Conservation (phyloP, 2,888 invertebrate genomes). For the Abrostola triplasia region DNA sequence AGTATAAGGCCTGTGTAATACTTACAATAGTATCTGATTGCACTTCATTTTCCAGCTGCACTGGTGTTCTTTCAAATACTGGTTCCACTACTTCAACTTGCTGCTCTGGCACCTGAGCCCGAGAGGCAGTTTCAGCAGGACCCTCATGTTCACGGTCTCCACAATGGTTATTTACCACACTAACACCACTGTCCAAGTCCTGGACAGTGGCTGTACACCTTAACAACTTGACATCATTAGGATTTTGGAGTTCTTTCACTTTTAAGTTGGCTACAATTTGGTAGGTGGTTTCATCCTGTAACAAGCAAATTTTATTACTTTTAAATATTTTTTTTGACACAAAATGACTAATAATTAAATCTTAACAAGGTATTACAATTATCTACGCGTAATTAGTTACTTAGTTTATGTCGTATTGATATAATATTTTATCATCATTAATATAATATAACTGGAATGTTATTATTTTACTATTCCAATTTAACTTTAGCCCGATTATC, state of each 20-base stretch:
- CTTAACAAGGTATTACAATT: no score
- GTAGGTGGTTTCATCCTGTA: slow-evolving; percentile 69
- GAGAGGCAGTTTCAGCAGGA: slow-evolving; percentile 10
- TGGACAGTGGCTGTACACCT: slow-evolving; percentile 73
- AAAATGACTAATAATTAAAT: no score
- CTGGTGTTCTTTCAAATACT: slow-evolving; percentile 58
- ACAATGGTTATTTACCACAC: slow-evolving; percentile 66
- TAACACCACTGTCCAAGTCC: slow-evolving; percentile 62
- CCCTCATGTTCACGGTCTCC: slow-evolving; percentile 50
- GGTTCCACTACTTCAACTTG: slow-evolving; percentile 50
- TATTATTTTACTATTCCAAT: neutral
- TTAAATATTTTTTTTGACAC: neutral
- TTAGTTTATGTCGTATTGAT: no score
- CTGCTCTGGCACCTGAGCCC: slow-evolving; percentile 1
- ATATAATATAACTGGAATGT: no score
- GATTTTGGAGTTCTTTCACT: slow-evolving; percentile 63
- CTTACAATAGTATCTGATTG: slow-evolving; percentile 74
- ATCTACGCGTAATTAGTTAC: no score
- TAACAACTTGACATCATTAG: slow-evolving; percentile 62
- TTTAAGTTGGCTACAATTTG: slow-evolving; percentile 71
- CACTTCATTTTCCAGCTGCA: slow-evolving; percentile 80
- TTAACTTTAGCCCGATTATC: slow-evolving; percentile 3
- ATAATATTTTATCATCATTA: no score
- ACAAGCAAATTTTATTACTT: slow-evolving; percentile 36
- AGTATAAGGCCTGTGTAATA: slow-evolving; percentile 23